phyloP scores from a whole-genome alignment of 2,797 vertebrate species.

The Schizopygopsis malacanthus region DNA sequence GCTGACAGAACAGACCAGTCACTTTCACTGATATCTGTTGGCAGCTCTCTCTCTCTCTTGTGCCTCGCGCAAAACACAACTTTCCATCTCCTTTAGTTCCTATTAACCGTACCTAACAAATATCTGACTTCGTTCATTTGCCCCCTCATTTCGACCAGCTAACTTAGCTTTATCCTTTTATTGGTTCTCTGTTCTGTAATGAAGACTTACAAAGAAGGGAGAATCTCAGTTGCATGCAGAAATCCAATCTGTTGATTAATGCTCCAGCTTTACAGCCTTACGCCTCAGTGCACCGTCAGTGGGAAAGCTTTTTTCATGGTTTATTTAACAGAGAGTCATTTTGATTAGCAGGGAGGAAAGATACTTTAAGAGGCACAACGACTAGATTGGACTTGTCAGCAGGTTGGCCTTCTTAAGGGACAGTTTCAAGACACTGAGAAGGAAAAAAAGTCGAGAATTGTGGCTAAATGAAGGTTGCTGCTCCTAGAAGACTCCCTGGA shows the following conservation, averaged over 20 bases:
- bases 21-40: constrained; percentile 70
- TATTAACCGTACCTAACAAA: background rate
- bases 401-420: constrained; percentile 79
- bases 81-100: constrained; percentile 2
- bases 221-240: constrained; percentile 76
- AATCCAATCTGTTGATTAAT: constrained; percentile 90
- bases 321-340: constrained; percentile 98
- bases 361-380: constrained; percentile 93
- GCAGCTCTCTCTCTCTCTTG: constrained; percentile 62
- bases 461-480: constrained; percentile 12
- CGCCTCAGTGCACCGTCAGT: constrained; percentile 88
- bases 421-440: constrained; percentile 74
- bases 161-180: constrained; percentile 46
- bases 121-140: constrained; percentile 49
- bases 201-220: constrained; percentile 68
- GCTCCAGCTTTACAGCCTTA: constrained; percentile 81
- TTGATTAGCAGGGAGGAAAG: constrained; percentile 92
- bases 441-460: background rate
- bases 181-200: constrained; percentile 22
- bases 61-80: constrained; percentile 44
- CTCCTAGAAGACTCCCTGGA: constrained; percentile 14
- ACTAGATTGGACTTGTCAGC: constrained; percentile 89
- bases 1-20: constrained; percentile 68
- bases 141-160: background rate
- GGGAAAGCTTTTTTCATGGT: constrained; percentile 98